Base-by-base conservation (phyloP, 1,140 invertebrate genomes). In the Aphaenogaster floridana region DNA sequence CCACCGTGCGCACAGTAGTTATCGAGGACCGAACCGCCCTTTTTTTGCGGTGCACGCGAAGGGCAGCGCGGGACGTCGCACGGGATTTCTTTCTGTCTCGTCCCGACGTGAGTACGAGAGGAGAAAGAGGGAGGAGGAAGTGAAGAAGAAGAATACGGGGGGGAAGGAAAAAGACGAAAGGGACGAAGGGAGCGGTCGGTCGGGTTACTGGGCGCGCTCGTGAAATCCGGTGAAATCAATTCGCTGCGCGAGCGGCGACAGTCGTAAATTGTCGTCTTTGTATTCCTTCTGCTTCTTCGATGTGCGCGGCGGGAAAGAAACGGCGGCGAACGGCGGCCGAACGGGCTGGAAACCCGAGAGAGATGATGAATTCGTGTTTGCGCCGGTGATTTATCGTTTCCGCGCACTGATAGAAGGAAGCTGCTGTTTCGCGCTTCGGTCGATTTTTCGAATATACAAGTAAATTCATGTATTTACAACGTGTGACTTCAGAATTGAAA, bases 211-310 rank as follows among this genome's bases (percentile, higher is more conserved):
- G 81, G 69, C 52, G 72, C 80, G 83, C 89, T 90, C 89, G 86
- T 89, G 88, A 90, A 90, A 90, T 90, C 88, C 54, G 88, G 86
- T 89, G 71, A 89, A 90, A 90, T 90, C 88, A 86, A 90, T 90
- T 90, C 89, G 88, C 86, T 81, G 66, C 86, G 77, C 68, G 88
- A 64, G 13, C 64, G 63, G 83, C 79, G 88, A 64, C 64, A 72
- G 63, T 90, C 86, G 89, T 89, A 89, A 89, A 90, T 90, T 80
- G 76, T 88, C 52, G 86, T 76, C 74, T 83, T 89, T 86, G 71
- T 74, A 78, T 81, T 89, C 68, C 61, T 48, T 28, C 52, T 54
- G 61, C 52, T 71, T 48, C 57, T 48, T 13, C 72, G 42, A 48
- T 72, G 74, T 76, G 28, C 17, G 8, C 54, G n/a, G 50, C n/a